Evolutionary conservation across 2,797 vertebrate genomes (phyloP), one percentile per base, ranked within the genome.

Genomic region (Pygocentrus nattereri): DNA sequence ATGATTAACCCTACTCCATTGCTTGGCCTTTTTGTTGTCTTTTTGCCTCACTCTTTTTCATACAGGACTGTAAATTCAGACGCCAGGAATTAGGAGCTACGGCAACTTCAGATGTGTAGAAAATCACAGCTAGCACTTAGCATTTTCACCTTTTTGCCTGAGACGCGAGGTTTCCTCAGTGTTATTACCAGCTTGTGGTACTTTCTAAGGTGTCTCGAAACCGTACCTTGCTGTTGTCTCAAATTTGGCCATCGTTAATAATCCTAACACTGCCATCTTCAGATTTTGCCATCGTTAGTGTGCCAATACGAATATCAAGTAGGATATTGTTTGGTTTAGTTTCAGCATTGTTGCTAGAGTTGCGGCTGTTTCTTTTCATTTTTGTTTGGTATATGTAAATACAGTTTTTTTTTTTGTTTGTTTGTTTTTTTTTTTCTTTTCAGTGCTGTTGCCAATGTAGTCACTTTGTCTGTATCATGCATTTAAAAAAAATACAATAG

Each of bases 401-500:
- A 85, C 54, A 70, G 50, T 49, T 54, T 44, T 52, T 70, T 19
- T 74, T 7, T 1, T 50, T 61, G n/a, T 73, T 6, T 47, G 70
- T 49, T 23, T 31, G 23, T 44, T 52, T 70, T 19, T 74, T 7
- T 1, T 50, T 61, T 75, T 67, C 25, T 67, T 18, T 79, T 44
- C 31, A 10, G 25, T 74, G n/a, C 25, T 31, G 38, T 70, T 70
- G 52, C 38, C 62, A 78, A 30, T 30, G 38, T 62, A 61, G 19
- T 8, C 56, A 54, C 58, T 52, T 54, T 5, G 31, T 54, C 16
- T 52, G 85, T 89, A 84, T 89, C 81, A 87, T 4, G 88, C 91
- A 89, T 91, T 44, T 44, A 38, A 41, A 65, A 81, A 89, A 91
- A 91, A 74, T 85, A 83, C 73, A 85, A 87, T 87, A 88, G 88